Conservation (phyloP, 2,888 invertebrate species). For the Mimas tiliae region DNA sequence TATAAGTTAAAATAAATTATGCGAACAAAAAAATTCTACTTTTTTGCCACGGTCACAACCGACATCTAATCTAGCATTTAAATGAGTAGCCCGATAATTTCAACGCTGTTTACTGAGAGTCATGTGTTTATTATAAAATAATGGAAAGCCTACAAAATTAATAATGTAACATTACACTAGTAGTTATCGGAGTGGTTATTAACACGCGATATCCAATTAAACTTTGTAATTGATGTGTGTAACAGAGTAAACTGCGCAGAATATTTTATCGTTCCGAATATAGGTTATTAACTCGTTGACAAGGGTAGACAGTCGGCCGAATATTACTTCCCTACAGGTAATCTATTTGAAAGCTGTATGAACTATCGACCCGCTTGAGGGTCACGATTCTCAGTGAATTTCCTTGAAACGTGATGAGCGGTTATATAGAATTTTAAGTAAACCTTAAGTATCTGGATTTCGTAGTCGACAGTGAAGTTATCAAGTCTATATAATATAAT, state of each 20-base stretch:
- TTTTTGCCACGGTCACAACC: neutral
- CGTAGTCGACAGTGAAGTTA: too few relatives aligned
- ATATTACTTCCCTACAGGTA: slow-evolving; percentile 30
- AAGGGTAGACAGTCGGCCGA: slow-evolving; percentile 37
- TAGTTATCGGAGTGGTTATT: neutral
- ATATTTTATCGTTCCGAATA: slow-evolving; percentile 10
- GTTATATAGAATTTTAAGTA: too few relatives aligned
- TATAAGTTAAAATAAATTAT: neutral
- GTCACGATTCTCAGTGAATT: too few relatives aligned
- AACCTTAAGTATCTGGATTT: too few relatives aligned
- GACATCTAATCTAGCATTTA: neutral
- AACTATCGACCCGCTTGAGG: neutral
- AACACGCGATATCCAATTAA: slow-evolving; percentile 26
- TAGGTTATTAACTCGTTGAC: slow-evolving; percentile 42
- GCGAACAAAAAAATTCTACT: neutral
- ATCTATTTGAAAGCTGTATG: slow-evolving; percentile 32
- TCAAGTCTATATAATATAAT: too few relatives aligned
- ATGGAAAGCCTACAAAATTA: slow-evolving; percentile 9
- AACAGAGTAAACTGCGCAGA: slow-evolving; percentile 15
- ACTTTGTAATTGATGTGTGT: slow-evolving; percentile 21
- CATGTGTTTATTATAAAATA: neutral
- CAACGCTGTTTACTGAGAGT: neutral
- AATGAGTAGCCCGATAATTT: neutral
- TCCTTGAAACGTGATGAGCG: neutral
- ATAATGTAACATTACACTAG: slow-evolving; percentile 20